Conservation (phyloP, 2,113 vertebrate species). For the Pogonocichla stellata region DNA sequence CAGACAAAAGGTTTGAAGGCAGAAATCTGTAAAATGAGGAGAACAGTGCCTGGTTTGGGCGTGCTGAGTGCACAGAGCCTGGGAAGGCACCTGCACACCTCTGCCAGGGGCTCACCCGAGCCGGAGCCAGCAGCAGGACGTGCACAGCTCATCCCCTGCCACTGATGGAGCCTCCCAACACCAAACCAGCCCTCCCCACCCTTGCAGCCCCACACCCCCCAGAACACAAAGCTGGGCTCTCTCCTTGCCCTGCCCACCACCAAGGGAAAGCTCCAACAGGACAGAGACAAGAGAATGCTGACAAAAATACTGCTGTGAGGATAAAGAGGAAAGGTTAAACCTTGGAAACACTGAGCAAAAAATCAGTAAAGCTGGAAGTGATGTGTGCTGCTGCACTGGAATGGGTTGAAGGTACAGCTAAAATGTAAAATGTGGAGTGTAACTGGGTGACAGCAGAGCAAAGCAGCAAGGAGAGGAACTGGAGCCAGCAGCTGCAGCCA, state of each 20-base stretch:
- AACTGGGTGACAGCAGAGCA: not conserved
- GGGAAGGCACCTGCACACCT: not conserved
- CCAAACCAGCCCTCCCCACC: not conserved
- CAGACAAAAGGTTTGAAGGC: not conserved
- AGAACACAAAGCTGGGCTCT: not conserved
- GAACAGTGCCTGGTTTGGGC: not conserved
- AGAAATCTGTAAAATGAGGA: not conserved
- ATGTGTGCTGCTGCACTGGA: not conserved
- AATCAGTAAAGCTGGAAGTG: not conserved
- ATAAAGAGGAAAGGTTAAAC: not conserved
- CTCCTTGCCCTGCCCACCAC: not conserved
- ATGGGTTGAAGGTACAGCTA: not conserved
- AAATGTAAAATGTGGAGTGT: not conserved
- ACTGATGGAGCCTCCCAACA: not conserved
- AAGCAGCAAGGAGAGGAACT: not conserved
- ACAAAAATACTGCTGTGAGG: not conserved
- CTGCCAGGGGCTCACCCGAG: not conserved
- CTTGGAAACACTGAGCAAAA: not conserved
- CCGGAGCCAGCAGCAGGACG: not conserved
- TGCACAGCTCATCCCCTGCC: not conserved
- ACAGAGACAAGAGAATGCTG: not conserved
- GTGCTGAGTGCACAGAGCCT: not conserved
- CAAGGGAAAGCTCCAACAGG: not conserved
- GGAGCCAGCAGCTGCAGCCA: accelerated
- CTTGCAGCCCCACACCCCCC: not conserved